phyloP scores from a whole-genome alignment of 2,888 invertebrate genomes.

The Xanthia togata region DNA sequence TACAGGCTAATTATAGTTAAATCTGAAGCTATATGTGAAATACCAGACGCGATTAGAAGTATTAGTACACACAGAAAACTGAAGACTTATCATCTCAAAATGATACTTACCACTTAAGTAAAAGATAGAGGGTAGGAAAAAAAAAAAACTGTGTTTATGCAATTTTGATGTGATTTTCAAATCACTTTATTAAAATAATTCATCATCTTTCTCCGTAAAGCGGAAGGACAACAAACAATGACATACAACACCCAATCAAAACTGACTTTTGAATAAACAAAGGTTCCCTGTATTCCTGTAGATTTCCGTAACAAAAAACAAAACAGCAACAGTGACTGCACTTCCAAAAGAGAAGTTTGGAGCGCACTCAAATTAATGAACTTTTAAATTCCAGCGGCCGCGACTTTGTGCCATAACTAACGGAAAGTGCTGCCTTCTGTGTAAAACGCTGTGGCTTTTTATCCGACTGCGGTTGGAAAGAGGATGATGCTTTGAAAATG shows the following conservation, averaged over 20 bases:
- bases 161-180: too few species aligned
- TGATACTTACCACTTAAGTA: too few species aligned
- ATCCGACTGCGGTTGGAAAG: constrained; percentile 13
- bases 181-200: too few species aligned
- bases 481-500: constrained; percentile 10
- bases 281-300: background rate
- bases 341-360: constrained; percentile 25
- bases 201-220: too few species aligned
- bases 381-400: constrained; percentile 47
- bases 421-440: constrained; percentile 28
- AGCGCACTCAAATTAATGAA: constrained; percentile 57
- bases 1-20: too few species aligned
- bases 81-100: too few species aligned
- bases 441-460: constrained; percentile 28
- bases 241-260: background rate
- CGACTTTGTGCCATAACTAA: constrained; percentile 34
- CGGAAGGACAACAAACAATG: too few species aligned
- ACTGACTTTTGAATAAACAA: background rate
- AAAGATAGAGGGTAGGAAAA: too few species aligned
- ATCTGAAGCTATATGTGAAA: too few species aligned
- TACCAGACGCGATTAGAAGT: too few species aligned
- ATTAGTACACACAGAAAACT: too few species aligned
- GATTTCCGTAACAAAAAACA: constrained; percentile 3
- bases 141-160: too few species aligned
- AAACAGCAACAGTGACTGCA: constrained; percentile 6